These are phyloP conservation scores for Antennarius maculatus DNA, from an alignment of 2,797 vertebrate genomes.

Conservation along the genomic window DNA sequence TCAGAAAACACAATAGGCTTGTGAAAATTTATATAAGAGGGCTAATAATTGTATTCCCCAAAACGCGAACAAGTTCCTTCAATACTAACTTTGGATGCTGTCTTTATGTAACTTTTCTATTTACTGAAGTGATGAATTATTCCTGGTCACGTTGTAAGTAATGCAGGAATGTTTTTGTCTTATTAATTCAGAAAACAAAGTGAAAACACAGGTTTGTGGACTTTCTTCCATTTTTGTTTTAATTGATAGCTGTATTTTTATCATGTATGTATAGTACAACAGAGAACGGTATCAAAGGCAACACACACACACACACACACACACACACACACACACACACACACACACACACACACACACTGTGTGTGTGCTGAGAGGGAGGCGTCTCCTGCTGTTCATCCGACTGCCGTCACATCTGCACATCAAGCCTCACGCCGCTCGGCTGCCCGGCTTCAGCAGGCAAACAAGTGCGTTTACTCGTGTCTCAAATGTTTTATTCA, in stretches of 20 bases:
- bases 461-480: conserved; percentile 39
- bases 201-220: too few relatives aligned
- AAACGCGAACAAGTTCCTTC: background rate
- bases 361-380: conserved; percentile 28
- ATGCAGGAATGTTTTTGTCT: too few relatives aligned
- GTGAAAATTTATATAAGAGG: too few relatives aligned
- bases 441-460: conserved; percentile 39
- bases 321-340: background rate
- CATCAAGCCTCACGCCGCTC: conserved; percentile 56
- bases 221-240: too few relatives aligned
- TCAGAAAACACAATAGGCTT: background rate
- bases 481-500: conserved; percentile 70
- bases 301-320: too few relatives aligned
- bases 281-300: too few relatives aligned
- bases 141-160: too few relatives aligned
- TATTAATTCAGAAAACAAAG: too few relatives aligned
- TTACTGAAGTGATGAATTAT: background rate
- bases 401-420: conserved; percentile 60
- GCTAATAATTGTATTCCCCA: background rate
- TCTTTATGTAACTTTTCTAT: background rate
- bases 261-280: too few relatives aligned
- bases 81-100: background rate
- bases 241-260: too few relatives aligned
- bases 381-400: conserved; percentile 32
- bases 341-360: background rate